A percentile compares a stretch with the other conserved stretches of the same genome.
phyloP scores from a whole-genome alignment of 2,888 invertebrate genomes.

The Drosophila planitibia region DNA sequence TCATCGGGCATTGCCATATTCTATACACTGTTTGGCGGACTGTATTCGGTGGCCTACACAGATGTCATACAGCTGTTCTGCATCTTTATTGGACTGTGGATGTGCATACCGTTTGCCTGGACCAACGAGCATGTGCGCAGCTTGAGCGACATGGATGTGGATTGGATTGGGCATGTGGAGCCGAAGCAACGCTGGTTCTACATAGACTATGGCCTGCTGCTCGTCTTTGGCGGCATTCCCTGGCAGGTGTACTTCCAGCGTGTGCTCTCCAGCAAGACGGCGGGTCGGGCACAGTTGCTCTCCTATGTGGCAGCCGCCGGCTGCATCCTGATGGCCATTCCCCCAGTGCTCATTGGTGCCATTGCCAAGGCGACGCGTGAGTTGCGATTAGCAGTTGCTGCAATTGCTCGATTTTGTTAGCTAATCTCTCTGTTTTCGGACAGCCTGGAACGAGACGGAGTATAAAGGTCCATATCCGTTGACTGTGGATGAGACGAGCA shows the following conservation, averaged over 20 bases:
- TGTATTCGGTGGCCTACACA: slow-evolving; percentile 99
- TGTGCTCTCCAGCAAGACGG: slow-evolving; percentile 97
- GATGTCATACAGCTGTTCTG: slow-evolving; percentile 99
- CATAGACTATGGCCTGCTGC: slow-evolving; percentile 93
- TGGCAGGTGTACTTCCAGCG: slow-evolving; percentile 99
- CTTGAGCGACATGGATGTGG: slow-evolving; percentile 92
- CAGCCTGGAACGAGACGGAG: slow-evolving; percentile 98
- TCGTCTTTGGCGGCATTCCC: slow-evolving; percentile 98
- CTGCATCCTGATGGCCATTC: slow-evolving; percentile 98
- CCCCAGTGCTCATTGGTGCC: slow-evolving; percentile 98
- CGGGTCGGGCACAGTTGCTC: slow-evolving; percentile 95
- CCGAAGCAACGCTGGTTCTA: slow-evolving; percentile 92
- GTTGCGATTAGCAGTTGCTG: slow-evolving; percentile 59
- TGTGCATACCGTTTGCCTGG: slow-evolving; percentile 99
- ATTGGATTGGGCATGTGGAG: slow-evolving; percentile 94
- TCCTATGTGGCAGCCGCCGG: slow-evolving; percentile 98
- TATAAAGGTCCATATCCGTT: slow-evolving; percentile 92
- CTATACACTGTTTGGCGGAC: slow-evolving; percentile 98
- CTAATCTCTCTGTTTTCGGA: neutral
- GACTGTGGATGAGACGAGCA: slow-evolving; percentile 92
- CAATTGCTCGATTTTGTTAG: rapidly evolving
- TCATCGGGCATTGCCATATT: slow-evolving; percentile 98
- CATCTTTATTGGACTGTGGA: slow-evolving; percentile 98
- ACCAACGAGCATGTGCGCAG: slow-evolving; percentile 93
- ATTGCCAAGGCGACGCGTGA: slow-evolving; percentile 97